A percentile compares a stretch with the other conserved stretches of the same genome.
Evolutionary conservation across 2,797 vertebrate genomes (phyloP).

Genomic region (Oceanodroma leucorhoa): DNA sequence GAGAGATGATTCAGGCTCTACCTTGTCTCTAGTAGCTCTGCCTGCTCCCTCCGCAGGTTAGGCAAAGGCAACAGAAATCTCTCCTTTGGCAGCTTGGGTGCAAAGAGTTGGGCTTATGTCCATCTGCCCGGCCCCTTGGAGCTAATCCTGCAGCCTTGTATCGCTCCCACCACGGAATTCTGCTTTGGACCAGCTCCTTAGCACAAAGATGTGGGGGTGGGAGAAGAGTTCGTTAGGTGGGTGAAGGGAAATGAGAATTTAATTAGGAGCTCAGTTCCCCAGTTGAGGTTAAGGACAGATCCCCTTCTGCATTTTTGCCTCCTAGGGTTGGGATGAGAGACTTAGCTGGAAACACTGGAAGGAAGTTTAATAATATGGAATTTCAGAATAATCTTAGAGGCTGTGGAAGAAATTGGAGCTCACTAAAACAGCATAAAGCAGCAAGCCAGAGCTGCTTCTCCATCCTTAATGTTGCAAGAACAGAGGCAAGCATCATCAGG

Average conservation of each 20-base stretch:
- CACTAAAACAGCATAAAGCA: not conserved
- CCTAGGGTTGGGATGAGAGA: not conserved
- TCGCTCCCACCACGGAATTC: not conserved
- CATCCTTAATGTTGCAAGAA: not conserved
- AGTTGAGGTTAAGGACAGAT: not conserved
- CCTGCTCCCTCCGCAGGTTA: not conserved
- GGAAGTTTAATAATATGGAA: not conserved
- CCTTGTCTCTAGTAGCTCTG: not conserved
- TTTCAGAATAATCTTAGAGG: not conserved
- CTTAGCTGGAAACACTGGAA: not conserved
- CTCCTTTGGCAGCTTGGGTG: not conserved
- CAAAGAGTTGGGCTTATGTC: not conserved
- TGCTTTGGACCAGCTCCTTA: not conserved
- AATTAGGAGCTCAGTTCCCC: not conserved
- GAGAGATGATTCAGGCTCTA: not conserved
- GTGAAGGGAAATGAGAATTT: not conserved
- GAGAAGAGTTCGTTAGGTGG: rapidly evolving
- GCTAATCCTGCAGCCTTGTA: not conserved
- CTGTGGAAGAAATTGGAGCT: not conserved
- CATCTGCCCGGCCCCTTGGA: not conserved
- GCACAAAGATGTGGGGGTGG: not conserved
- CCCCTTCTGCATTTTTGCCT: not conserved
- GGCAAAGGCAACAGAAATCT: not conserved
- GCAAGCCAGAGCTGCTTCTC: not conserved
- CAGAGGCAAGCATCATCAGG: not conserved